These are phyloP conservation scores for Eriocheir sinensis DNA, from an alignment of 1,140 invertebrate species.

Conservation along the genomic window DNA sequence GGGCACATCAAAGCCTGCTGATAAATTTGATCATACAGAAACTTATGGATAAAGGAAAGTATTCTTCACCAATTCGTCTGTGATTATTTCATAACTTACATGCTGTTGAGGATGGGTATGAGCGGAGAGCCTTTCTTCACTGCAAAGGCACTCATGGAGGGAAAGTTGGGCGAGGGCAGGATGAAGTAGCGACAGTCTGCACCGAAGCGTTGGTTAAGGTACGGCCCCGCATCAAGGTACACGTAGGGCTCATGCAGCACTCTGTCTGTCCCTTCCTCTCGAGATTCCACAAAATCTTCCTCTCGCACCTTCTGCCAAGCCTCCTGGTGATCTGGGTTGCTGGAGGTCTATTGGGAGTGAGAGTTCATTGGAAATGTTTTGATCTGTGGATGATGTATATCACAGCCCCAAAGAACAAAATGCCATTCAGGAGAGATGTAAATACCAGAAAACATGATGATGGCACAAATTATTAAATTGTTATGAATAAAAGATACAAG, in stretches of 20 bases:
- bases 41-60: neutral
- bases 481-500: too few relatives aligned
- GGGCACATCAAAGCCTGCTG: neutral
- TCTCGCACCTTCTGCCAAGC: neutral
- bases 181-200: conserved; percentile 56
- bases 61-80: neutral
- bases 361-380: too few relatives aligned
- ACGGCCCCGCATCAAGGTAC: conserved; percentile 43
- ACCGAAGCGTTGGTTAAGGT: conserved; percentile 57
- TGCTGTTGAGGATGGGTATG: conserved; percentile 39
- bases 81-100: conserved; percentile 35
- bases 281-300: neutral
- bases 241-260: conserved; percentile 43
- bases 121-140: conserved; percentile 55
- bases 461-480: neutral
- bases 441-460: too few relatives aligned
- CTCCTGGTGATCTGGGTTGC: neutral
- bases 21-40: neutral
- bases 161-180: conserved; percentile 48
- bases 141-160: conserved; percentile 55
- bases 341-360: neutral
- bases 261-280: conserved; percentile 44
- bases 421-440: too few relatives aligned
- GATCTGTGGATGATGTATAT: neutral
- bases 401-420: too few relatives aligned